Conservation (phyloP, 2,797 vertebrate species). For the Manis pentadactyla region DNA sequence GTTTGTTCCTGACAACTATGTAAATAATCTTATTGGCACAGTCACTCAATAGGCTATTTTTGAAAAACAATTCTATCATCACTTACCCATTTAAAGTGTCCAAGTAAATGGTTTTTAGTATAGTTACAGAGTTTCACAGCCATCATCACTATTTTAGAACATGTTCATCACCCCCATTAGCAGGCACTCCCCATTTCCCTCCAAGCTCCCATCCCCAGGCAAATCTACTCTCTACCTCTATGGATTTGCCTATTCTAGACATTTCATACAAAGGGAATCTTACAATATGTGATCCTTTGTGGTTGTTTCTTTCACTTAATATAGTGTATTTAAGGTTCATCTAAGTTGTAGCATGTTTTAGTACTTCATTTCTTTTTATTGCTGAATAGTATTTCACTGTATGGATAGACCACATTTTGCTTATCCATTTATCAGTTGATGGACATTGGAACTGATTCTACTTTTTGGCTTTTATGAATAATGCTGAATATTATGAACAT, state of each 20-base stretch:
- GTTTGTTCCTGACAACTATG: background rate
- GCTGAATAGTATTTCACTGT: background rate
- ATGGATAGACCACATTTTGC: background rate
- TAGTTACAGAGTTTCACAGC: background rate
- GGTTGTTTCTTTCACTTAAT: background rate
- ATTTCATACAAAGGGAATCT: background rate
- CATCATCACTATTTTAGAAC: background rate
- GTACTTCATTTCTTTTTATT: background rate
- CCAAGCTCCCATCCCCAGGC: background rate
- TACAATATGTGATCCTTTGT: background rate
- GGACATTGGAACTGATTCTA: background rate
- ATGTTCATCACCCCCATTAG: background rate
- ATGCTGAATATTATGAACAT: background rate
- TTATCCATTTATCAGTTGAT: background rate
- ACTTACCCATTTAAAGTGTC: background rate
- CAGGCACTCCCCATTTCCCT: background rate
- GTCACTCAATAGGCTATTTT: background rate
- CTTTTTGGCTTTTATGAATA: background rate
- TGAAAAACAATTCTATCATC: background rate
- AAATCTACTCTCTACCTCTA: background rate
- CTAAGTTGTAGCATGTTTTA: background rate
- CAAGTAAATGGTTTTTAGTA: background rate
- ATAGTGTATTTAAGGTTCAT: background rate
- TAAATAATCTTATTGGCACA: background rate
- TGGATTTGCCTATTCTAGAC: background rate